A percentile compares a stretch with the other conserved stretches of the same genome.
These are phyloP conservation scores for Drosophila willistoni DNA, from an alignment of 1,140 invertebrate species.

Conservation along the genomic window DNA sequence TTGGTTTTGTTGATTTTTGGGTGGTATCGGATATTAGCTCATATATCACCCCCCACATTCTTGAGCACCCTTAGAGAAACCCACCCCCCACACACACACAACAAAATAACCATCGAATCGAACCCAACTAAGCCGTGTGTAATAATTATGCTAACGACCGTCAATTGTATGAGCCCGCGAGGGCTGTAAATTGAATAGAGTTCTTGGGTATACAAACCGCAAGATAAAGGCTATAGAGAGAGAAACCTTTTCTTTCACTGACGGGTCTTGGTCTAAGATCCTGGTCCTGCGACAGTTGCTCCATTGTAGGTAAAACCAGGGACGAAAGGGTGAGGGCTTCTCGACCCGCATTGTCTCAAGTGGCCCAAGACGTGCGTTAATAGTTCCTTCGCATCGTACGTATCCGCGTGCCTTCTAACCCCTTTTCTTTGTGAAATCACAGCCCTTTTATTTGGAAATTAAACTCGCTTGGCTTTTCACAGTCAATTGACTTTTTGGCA, in stretches of 20 bases:
- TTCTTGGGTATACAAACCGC: slow-evolving; percentile 39
- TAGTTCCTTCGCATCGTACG: slow-evolving; percentile 47
- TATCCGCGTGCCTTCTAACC: slow-evolving; percentile 26
- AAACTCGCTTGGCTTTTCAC: slow-evolving; percentile 78
- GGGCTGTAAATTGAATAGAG: slow-evolving; percentile 64
- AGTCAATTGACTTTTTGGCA: slow-evolving; percentile 72
- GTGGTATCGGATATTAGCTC: slow-evolving; percentile 19
- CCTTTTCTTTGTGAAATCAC: slow-evolving; percentile 47
- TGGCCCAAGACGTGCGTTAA: slow-evolving; percentile 45
- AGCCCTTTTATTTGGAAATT: slow-evolving; percentile 78
- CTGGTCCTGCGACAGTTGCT: slow-evolving; percentile 1
- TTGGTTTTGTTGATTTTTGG: slow-evolving; percentile 17
- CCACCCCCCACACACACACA: neutral
- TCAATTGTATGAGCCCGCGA: slow-evolving; percentile 60
- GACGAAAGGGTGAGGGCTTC: neutral
- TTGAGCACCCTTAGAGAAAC: slow-evolving; percentile 18
- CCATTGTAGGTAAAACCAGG: neutral
- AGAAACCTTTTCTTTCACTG: neutral
- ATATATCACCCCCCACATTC: slow-evolving; percentile 21
- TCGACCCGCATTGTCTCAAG: slow-evolving; percentile 26
- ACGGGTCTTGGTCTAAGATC: neutral
- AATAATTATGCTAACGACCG: slow-evolving; percentile 82
- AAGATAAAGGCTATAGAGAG: slow-evolving; percentile 44
- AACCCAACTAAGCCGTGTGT: slow-evolving; percentile 65
- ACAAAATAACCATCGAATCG: slow-evolving; percentile 13